Base-by-base conservation (phyloP, 2,797 vertebrate genomes). In the Gallinago stenura region DNA sequence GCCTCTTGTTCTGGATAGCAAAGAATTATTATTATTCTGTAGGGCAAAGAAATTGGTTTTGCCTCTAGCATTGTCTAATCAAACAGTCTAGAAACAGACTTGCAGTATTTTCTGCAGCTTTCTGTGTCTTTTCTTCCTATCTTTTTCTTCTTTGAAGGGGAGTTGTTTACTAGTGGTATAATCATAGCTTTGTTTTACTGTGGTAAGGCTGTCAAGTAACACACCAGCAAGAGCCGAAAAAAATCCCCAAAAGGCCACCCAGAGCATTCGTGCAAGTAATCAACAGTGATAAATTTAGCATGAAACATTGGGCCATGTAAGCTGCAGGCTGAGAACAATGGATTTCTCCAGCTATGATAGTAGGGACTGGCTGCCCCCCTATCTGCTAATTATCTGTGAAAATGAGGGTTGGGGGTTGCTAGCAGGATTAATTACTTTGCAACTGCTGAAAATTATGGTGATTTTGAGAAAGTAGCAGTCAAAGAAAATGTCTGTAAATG, bases 351-450 rank as follows among this genome's bases (percentile, higher is more conserved):
- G 62, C 85, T 87, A 57, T 48, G 73, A 73, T 77, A 87, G 85
- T 15, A 77, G 43, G 33, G 37, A 87, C 66, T 73, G 65, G 64
- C 66, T 90, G 45, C 89, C 35, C 56, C 57, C 37, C 39, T 68
- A 82, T 61, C 71, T 57, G 62, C 43, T 92, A 84, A 96, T 97
- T 96, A 87, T 91, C 88, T 95, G 66, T 77, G 61, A 57, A 92
- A 94, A 89, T 72, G 39, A 94, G 81, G 83, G 33, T 30, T 92
- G 91, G 72, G 86, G 53, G 41, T 91, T 93, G 65, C 82, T 91
- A 82, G 80, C 41, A 87, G 87, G 60, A 94, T 95, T 95, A 96
- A 96, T 94, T 91, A 92, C 73, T 84, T 86, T 86, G 66, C 73
- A 95, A 91, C 54, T 73, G 68, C 70, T 91, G 89, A 86, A 94